Evolutionary conservation across 1,140 invertebrate species (phyloP).

Genomic region (Cryptotermes secundus): DNA sequence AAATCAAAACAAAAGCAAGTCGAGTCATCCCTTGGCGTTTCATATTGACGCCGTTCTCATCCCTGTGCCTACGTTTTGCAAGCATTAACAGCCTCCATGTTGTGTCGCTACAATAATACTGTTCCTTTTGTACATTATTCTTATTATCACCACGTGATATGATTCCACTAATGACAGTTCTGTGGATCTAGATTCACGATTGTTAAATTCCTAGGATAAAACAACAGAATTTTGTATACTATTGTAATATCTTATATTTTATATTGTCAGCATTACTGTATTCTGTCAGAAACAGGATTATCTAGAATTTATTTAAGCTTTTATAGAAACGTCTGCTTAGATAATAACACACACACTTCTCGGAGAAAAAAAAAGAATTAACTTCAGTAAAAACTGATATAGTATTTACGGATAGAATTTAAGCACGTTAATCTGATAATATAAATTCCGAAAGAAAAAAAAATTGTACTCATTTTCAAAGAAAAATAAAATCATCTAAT

Average conservation of each 20-base stretch:
- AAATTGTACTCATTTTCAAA: too few species aligned
- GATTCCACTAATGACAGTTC: not conserved
- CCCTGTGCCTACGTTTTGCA: not conserved
- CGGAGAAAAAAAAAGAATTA: too few species aligned
- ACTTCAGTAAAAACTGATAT: too few species aligned
- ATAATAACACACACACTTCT: not conserved
- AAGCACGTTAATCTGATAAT: too few species aligned
- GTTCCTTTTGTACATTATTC: not conserved
- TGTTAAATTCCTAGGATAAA: not conserved
- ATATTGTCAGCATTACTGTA: not conserved
- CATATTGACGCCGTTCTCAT: not conserved
- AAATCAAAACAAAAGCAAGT: constrained; percentile 15
- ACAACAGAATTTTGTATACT: not conserved
- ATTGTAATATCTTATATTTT: not conserved
- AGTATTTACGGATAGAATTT: too few species aligned
- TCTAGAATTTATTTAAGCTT: not conserved
- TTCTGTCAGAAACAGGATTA: not conserved
- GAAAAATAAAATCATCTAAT: too few species aligned
- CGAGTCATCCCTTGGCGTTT: not conserved
- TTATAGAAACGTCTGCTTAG: not conserved
- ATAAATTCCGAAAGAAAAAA: too few species aligned
- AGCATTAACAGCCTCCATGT: not conserved
- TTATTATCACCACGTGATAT: not conserved
- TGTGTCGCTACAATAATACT: not conserved
- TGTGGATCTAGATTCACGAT: not conserved